Conservation (phyloP, 2,797 vertebrate genomes). For the Chrysocyon brachyurus region DNA sequence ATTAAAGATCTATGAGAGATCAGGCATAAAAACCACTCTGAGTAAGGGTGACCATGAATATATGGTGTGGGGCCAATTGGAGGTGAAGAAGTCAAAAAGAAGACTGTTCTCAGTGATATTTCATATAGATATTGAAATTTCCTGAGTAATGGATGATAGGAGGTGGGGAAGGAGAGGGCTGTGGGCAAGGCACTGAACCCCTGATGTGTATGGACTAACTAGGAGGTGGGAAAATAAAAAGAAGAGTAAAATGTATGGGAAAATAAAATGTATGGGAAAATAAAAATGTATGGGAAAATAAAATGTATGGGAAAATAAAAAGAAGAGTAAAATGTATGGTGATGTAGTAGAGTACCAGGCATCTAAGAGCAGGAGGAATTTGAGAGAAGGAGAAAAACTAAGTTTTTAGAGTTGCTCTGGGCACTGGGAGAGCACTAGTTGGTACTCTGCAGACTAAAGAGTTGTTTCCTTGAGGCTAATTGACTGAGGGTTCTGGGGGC, state of each 20-base stretch:
- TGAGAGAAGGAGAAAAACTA: neutral
- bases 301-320: neutral
- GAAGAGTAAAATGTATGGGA: neutral
- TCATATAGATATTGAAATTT: neutral
- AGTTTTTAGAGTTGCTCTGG: neutral
- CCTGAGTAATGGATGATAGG: neutral
- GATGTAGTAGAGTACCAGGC: neutral
- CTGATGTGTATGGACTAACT: neutral
- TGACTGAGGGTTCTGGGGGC: neutral
- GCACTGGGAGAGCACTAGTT: neutral
- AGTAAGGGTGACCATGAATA: neutral
- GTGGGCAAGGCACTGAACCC: neutral
- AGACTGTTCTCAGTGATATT: neutral
- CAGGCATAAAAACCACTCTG: neutral
- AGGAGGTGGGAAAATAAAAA: neutral
- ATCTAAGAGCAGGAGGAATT: neutral
- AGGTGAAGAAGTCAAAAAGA: neutral
- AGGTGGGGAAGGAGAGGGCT: neutral
- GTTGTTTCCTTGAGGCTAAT: neutral
- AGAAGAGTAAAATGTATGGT: neutral
- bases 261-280: no score
- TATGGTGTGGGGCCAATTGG: neutral
- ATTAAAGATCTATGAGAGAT: neutral
- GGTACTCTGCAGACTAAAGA: neutral
- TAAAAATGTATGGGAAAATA: neutral